Base-by-base conservation (phyloP, 2,113 vertebrate genomes). In the Takifugu bimaculatus region DNA sequence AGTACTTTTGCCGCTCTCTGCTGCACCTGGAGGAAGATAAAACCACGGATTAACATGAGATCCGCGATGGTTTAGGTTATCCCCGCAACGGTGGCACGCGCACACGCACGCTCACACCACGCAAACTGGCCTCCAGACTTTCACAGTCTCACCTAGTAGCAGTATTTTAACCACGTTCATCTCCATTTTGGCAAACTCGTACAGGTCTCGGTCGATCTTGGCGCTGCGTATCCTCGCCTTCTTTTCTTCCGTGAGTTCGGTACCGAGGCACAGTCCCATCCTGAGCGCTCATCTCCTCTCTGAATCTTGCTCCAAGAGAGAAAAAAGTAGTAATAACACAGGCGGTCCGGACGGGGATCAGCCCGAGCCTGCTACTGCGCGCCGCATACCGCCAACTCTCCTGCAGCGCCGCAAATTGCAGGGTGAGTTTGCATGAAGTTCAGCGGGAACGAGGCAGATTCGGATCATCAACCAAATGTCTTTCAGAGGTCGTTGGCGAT, bases 201-300 rank as follows among this genome's bases (percentile, higher is more conserved):
- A 89, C 47, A 92, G 85, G 43, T 90, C 88, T 45, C 85, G 1
- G 87, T 92, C 91, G 50, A 92, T 82, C 63, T 73, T 74, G 5
- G 80, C 63, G 32, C 90, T 92, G 75, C 75, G 85, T 0, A 77
- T 87, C 77, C 54, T 89, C 63, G 89, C 88, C 75, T 70, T 85
- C 85, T 90, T 91, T 60, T 84, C 80, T 67, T 91, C 90, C 35
- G 88, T 88, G 47, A 84, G 56, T 76, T 92, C 88, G 64, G 88
- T 88, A 56, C 90, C 89, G 80, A 92, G 79, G 59, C 91, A 92
- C 81, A 89, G 85, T 69, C 91, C 91, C 91, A 92, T 91, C 72
- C 68, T 65, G 71, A 69, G 65, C 74, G 10, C 72, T 72, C 88
- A 90, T 88, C 72, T 82, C 87, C 79, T 65, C 70, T 51, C 43